These are phyloP conservation scores for Sphenodon punctatus DNA, from an alignment of 2,797 vertebrate species.

Conservation along the genomic window DNA sequence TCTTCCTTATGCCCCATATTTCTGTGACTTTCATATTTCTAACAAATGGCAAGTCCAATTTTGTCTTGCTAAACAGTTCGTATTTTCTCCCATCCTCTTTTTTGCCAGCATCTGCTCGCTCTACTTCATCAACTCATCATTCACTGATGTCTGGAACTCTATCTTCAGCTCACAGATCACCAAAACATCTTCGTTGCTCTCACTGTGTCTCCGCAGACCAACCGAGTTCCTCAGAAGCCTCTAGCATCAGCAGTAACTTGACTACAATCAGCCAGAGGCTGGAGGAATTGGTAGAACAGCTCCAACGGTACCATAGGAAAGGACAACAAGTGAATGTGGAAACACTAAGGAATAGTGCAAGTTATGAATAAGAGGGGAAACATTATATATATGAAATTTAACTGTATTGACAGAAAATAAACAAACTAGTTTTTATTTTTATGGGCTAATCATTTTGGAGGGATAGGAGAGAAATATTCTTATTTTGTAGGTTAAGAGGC, in stretches of 20 bases:
- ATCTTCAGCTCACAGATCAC: background rate
- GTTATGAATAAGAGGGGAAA: background rate
- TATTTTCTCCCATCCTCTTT: background rate
- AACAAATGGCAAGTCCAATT: background rate
- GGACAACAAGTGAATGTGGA: background rate
- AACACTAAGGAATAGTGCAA: background rate
- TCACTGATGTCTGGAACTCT: background rate
- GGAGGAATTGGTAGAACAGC: background rate
- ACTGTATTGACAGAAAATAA: slow-evolving; percentile 22
- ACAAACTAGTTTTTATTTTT: background rate
- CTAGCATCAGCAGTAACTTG: background rate
- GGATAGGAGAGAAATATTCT: background rate
- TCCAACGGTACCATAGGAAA: slow-evolving; percentile 13
- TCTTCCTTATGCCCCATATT: too few species aligned
- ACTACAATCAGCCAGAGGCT: background rate
- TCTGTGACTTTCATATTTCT: background rate
- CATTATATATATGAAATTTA: background rate
- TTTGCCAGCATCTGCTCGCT: background rate
- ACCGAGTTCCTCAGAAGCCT: background rate
- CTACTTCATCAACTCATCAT: background rate
- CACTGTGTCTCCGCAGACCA: background rate
- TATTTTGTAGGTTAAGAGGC: background rate
- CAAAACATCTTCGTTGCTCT: background rate
- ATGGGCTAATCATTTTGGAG: slow-evolving; percentile 15
- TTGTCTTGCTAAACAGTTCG: background rate